Conservation (phyloP, 2,888 invertebrate species). For the Phoronis australis region DNA sequence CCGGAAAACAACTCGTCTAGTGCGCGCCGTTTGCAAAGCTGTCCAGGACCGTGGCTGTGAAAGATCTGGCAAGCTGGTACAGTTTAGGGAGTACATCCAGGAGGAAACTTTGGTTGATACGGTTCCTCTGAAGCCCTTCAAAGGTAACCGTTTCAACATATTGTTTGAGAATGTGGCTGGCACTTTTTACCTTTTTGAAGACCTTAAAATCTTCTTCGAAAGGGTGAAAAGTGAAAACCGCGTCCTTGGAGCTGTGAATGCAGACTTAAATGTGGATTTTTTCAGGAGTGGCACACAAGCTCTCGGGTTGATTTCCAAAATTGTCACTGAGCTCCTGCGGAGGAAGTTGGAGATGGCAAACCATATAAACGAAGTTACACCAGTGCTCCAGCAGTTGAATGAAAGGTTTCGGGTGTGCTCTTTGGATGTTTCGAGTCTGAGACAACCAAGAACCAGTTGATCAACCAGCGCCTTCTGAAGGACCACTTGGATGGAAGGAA, state of each 20-base stretch:
- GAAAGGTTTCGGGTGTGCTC: background rate
- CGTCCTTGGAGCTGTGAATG: no score
- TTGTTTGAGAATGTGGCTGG: conserved; percentile 11
- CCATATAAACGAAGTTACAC: conserved; percentile 4
- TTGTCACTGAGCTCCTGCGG: conserved; percentile 10
- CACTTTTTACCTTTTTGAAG: conserved; percentile 7
- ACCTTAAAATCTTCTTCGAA: conserved; percentile 1
- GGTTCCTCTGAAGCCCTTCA: conserved; percentile 9
- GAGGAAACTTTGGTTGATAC: conserved; percentile 1
- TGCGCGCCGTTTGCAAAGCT: conserved; percentile 15
- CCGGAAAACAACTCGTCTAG: conserved; percentile 11
- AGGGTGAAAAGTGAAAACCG: background rate
- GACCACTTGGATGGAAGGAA: no score
- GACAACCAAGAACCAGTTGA: no score
- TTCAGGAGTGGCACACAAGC: conserved; percentile 7
- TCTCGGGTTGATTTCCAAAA: conserved; percentile 8
- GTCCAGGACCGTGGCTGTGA: conserved; percentile 14
- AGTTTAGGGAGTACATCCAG: conserved; percentile 8
- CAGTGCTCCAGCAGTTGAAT: conserved; percentile 1
- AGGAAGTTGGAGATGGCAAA: conserved; percentile 2
- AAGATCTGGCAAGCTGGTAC: conserved; percentile 12
- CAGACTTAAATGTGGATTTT: conserved; percentile 3
- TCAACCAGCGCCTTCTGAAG: no score
- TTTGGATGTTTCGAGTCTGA: background rate
- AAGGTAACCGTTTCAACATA: conserved; percentile 13